Conservation (phyloP, 92 coral and sea anemone genomes). For the Palythoa heliodiscus region DNA sequence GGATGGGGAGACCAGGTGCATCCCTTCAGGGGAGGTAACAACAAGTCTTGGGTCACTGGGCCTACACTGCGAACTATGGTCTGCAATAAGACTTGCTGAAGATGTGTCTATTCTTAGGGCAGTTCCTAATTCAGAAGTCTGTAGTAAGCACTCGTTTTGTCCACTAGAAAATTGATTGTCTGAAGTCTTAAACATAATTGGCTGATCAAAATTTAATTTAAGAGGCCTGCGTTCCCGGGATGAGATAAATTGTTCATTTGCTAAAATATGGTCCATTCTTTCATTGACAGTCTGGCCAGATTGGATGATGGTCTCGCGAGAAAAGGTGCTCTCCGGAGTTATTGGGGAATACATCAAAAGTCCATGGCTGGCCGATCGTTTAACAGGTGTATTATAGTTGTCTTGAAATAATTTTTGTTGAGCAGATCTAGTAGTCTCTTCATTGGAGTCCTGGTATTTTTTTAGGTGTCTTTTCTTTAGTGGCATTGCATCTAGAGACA, state of each 20-base stretch:
- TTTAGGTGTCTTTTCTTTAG: slow-evolving; percentile 79
- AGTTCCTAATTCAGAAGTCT: slow-evolving; percentile 15
- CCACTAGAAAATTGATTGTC: neutral
- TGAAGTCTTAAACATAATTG: slow-evolving; percentile 5
- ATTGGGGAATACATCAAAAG: slow-evolving; percentile 39
- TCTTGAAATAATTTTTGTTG: neutral
- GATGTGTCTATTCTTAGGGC: slow-evolving; percentile 38
- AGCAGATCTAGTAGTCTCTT: slow-evolving; percentile 2
- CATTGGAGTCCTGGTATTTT: slow-evolving; percentile 45
- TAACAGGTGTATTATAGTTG: slow-evolving; percentile 7
- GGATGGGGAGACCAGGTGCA: slow-evolving; percentile 27
- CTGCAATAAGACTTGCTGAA: neutral
- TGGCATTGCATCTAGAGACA: slow-evolving; percentile 63
- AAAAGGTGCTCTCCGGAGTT: slow-evolving; percentile 28
- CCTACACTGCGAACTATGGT: slow-evolving; percentile 48
- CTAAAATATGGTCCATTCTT: slow-evolving; percentile 31
- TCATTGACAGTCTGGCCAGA: slow-evolving; percentile 9
- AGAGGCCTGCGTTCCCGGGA: slow-evolving; percentile 4
- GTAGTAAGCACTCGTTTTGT: slow-evolving; percentile 3
- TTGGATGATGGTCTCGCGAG: slow-evolving; percentile 7
- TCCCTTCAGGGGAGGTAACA: slow-evolving; percentile 50
- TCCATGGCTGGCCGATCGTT: slow-evolving; percentile 19
- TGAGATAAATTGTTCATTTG: slow-evolving; percentile 7
- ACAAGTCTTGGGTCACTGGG: slow-evolving; percentile 82
- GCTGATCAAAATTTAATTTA: slow-evolving; percentile 30